Conservation (phyloP, 2,888 invertebrate genomes). For the Eristalis arbustorum region DNA sequence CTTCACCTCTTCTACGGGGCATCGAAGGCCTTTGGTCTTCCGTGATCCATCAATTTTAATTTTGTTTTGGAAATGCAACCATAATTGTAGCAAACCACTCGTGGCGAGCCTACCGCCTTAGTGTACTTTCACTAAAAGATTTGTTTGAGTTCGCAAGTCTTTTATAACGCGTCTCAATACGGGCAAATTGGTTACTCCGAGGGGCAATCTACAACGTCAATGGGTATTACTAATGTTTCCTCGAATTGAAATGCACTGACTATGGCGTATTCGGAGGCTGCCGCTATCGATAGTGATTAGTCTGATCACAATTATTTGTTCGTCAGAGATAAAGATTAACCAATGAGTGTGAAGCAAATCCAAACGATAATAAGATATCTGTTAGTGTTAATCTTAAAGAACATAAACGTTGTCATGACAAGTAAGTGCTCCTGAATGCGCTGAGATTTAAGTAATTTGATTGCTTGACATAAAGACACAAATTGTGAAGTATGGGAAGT, state of each 20-base stretch:
- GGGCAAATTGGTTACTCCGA: slow-evolving; percentile 15
- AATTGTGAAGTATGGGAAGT: not conserved
- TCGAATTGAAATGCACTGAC: slow-evolving; percentile 22
- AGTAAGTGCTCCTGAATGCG: not conserved
- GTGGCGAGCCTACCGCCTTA: not conserved
- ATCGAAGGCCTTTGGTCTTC: slow-evolving; percentile 38
- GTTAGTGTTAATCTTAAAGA: not conserved
- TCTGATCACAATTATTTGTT: not conserved
- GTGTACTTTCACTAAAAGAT: slow-evolving; percentile 42
- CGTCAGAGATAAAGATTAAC: not conserved
- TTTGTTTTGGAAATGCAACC: slow-evolving; percentile 39
- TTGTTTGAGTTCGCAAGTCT: slow-evolving; percentile 19
- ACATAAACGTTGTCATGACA: not conserved
- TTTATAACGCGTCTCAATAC: slow-evolving; percentile 24
- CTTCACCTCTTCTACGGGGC: slow-evolving; percentile 6
- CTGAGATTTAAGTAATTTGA: not conserved
- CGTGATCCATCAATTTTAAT: slow-evolving; percentile 47
- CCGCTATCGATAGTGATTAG: not conserved
- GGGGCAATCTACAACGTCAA: slow-evolving; percentile 8
- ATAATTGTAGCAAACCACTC: slow-evolving; percentile 12
- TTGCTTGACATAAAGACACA: not conserved
- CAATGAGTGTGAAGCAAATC: not conserved
- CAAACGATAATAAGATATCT: not conserved
- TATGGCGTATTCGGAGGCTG: not conserved
- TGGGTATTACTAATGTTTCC: slow-evolving; percentile 16